Percentiles rank a stretch among this genome's conserved stretches.
Evolutionary conservation across 2,113 vertebrate species (phyloP).

Genomic region (Eclectus roratus): DNA sequence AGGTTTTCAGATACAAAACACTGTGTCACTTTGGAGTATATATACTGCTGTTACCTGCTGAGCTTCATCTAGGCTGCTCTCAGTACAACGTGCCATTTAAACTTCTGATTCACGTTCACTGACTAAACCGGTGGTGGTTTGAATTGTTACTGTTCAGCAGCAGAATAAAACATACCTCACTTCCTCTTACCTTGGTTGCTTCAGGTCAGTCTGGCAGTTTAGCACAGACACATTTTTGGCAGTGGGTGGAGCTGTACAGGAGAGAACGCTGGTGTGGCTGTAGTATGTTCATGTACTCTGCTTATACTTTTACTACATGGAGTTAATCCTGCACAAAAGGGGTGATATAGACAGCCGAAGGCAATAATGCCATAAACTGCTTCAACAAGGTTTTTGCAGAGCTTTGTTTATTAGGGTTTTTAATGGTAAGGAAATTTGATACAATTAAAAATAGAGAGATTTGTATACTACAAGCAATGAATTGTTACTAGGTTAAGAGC

Average conservation of each 20-base stretch:
- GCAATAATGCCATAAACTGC: background rate
- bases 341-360: background rate
- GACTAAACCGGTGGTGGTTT: background rate
- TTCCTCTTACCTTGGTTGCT: background rate
- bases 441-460: background rate
- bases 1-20: background rate
- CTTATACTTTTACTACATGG: rapidly evolving
- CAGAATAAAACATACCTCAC: background rate
- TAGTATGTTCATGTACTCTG: rapidly evolving
- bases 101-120: background rate
- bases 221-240: background rate
- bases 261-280: background rate
- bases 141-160: background rate
- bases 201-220: background rate
- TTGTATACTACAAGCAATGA: rapidly evolving
- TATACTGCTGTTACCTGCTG: background rate
- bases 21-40: background rate
- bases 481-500: background rate
- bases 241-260: background rate
- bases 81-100: background rate
- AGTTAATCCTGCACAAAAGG: background rate
- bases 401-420: background rate
- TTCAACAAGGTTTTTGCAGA: background rate
- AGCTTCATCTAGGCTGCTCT: background rate
- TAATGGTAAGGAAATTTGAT: background rate